Conservation (phyloP, 1,140 invertebrate genomes). For the Phymorhynchus buccinoides region DNA sequence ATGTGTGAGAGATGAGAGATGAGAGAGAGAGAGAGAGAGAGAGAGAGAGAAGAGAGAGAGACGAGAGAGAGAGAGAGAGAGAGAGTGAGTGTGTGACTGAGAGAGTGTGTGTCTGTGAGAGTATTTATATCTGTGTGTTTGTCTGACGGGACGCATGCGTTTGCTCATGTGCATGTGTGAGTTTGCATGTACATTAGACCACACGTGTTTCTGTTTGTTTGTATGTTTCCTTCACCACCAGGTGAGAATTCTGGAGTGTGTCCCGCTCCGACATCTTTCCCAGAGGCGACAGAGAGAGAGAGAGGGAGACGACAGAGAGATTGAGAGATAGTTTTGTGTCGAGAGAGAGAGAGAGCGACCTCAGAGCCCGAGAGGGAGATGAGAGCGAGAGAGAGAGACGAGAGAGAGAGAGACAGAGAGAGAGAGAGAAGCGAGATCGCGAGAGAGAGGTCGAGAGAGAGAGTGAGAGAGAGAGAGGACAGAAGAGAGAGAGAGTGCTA, state of each 20-base stretch:
- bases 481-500: neutral
- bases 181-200: slow-evolving; percentile 8
- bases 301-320: too few species aligned
- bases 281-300: too few species aligned
- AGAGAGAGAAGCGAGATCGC: neutral
- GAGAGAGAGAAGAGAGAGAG: too few species aligned
- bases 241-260: slow-evolving; percentile 52
- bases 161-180: slow-evolving; percentile 32
- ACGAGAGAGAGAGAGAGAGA: too few species aligned
- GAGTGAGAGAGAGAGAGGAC: neutral
- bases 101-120: neutral
- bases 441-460: neutral
- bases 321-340: too few species aligned
- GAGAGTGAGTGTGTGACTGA: too few species aligned
- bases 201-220: neutral
- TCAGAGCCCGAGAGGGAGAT: too few species aligned
- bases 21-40: too few species aligned
- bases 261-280: slow-evolving; percentile 59
- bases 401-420: too few species aligned
- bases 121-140: slow-evolving; percentile 31
- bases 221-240: slow-evolving; percentile 22
- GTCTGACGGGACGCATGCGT: slow-evolving; percentile 29
- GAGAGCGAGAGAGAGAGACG: too few species aligned
- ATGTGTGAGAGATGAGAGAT: too few species aligned
- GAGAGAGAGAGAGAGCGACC: neutral